Percentiles rank a stretch among this genome's conserved stretches.
phyloP scores from a whole-genome alignment of 2,797 vertebrate species.

The Rhynchonycteris naso region DNA sequence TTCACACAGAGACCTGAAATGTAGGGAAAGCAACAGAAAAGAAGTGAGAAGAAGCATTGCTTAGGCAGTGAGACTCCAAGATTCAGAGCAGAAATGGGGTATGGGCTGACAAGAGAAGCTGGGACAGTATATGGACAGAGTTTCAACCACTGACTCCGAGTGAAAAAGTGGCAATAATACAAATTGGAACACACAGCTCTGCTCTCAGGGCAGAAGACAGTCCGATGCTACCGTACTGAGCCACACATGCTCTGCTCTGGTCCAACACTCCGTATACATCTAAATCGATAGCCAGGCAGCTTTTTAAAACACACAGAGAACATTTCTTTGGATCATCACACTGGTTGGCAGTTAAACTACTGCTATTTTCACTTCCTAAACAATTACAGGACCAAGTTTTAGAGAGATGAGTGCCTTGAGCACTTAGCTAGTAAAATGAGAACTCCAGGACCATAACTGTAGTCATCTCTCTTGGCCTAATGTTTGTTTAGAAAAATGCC shows the following conservation, averaged over 20 bases:
- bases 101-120: accelerated
- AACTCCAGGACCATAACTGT: not conserved
- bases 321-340: not conserved
- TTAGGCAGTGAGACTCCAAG: not conserved
- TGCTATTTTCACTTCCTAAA: not conserved
- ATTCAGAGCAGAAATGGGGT: not conserved
- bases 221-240: not conserved
- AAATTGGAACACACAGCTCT: not conserved
- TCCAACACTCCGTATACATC: not conserved
- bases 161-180: not conserved
- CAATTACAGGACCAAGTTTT: slow-evolving; percentile 8
- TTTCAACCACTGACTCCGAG: not conserved
- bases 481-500: not conserved
- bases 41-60: not conserved
- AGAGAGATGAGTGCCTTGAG: not conserved
- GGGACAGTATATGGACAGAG: not conserved
- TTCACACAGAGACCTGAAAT: slow-evolving; percentile 36
- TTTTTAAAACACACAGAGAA: slow-evolving; percentile 32
- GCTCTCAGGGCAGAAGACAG: not conserved
- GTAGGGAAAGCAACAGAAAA: not conserved
- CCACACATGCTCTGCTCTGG: not conserved
- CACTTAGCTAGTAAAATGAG: not conserved
- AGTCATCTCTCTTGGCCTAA: not conserved
- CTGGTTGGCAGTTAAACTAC: not conserved
- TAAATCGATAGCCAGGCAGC: not conserved